Conservation (phyloP, 2,113 vertebrate genomes). For the Carassius gibelio region DNA sequence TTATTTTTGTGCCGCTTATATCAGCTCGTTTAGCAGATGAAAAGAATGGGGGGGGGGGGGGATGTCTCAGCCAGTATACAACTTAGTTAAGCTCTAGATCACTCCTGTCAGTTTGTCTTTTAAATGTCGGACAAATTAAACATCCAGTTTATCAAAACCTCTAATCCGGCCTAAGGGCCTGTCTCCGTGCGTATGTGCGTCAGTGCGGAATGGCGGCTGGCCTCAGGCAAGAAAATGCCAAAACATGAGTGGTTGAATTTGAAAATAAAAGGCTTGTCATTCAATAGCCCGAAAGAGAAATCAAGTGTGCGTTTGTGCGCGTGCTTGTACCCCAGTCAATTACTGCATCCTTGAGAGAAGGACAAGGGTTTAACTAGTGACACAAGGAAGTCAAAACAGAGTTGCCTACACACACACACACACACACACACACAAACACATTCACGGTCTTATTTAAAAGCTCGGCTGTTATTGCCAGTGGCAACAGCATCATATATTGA, state of each 20-base stretch:
- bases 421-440: conserved; percentile 6
- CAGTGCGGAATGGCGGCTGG: background rate
- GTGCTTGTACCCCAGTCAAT: conserved; percentile 30
- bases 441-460: conserved; percentile 27
- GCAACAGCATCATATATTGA: conserved; percentile 35
- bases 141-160: conserved; percentile 15
- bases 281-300: conserved; percentile 20
- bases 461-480: conserved; percentile 23
- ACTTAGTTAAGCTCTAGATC: conserved; percentile 25
- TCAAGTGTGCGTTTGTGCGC: conserved; percentile 18
- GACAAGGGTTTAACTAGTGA: conserved; percentile 35
- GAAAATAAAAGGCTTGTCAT: conserved; percentile 36
- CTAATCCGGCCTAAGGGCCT: conserved; percentile 36
- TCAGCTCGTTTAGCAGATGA: conserved; percentile 12
- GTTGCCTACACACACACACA: background rate
- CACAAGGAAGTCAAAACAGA: background rate
- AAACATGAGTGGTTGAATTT: conserved; percentile 24
- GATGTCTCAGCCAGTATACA: background rate
- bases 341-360: conserved; percentile 32
- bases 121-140: conserved; percentile 39
- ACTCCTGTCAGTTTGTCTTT: conserved; percentile 9
- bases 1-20: conserved; percentile 1
- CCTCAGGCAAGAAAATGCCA: conserved; percentile 26
- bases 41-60: background rate
- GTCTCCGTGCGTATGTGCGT: background rate